Percentiles rank a stretch among this genome's conserved stretches.
Evolutionary conservation across 2,797 vertebrate genomes (phyloP).

Genomic region (Staurois parvus): DNA sequence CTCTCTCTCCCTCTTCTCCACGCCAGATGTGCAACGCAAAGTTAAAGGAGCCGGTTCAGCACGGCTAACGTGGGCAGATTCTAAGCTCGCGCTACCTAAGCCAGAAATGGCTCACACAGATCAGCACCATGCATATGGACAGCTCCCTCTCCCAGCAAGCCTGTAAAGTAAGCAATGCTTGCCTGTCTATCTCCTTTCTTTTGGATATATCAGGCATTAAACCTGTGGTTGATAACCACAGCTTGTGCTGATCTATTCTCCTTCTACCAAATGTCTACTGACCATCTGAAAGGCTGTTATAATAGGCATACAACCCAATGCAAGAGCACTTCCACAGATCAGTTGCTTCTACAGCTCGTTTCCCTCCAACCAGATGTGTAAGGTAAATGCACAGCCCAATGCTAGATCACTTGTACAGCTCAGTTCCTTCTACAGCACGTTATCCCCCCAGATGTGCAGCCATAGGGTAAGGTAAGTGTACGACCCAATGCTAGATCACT

Average conservation of each 20-base stretch:
- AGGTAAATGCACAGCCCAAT: too few species aligned
- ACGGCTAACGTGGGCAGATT: conserved; percentile 74
- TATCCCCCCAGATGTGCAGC: background rate
- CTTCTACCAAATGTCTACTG: background rate
- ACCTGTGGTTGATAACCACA: background rate
- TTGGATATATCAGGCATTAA: background rate
- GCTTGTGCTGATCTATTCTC: background rate
- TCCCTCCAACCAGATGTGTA: background rate
- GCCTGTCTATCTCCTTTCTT: background rate
- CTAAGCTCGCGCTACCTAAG: conserved; percentile 47
- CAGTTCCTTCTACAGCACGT: background rate
- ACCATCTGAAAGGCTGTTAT: background rate
- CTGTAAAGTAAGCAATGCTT: too few species aligned
- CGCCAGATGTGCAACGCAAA: conserved; percentile 30
- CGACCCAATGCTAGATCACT: too few species aligned
- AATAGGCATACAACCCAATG: too few species aligned
- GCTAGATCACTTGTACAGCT: too few species aligned
- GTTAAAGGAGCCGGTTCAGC: conserved; percentile 64
- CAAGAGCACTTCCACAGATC: too few species aligned
- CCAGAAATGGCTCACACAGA: conserved; percentile 18
- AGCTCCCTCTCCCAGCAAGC: conserved; percentile 66
- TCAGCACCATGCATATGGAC: conserved; percentile 73
- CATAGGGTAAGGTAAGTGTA: too few species aligned
- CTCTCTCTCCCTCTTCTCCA: background rate
- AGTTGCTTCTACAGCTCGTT: too few species aligned